Evolutionary conservation across 2,113 vertebrate genomes (phyloP), one percentile per base, ranked within the genome.

Genomic region (Abramis brama): DNA sequence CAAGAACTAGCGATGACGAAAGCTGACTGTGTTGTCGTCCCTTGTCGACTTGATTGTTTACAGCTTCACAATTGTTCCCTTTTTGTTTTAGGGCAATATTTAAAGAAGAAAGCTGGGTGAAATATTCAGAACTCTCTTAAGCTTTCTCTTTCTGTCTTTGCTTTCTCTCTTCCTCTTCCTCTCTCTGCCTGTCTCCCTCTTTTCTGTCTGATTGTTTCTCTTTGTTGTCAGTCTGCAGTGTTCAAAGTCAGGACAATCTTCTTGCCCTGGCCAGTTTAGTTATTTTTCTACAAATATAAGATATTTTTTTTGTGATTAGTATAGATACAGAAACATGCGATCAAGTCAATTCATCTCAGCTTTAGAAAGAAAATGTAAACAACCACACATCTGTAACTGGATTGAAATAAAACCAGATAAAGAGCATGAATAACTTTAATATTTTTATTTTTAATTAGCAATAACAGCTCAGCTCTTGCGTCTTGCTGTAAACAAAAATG

Each of bases 401-500:
- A 87, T 27, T 62, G 36, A 19, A 23, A 81, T 75, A 85, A 75
- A 47, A 62, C 21, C 39, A 45, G 39, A 82, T 39, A 23, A 55
- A 82, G 80, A 79, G 17, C 45, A 15, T 50, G 19, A 70, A n/a
- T 70, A 70, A 52, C 27, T 82, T 81, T 36, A 21, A 12, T 43
- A 21, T 57, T 57, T 23, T 82, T 33, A 55, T 36, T 66, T 82
- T 89, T 91, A 87, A 91, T 86, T 82, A 90, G 86, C 73, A 57
- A 39, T 82, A 73, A 82, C 55, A 76, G 70, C 68, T 77, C 87
- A 83, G 82, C 64, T 86, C 78, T 87, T 27, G 23, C 50, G 59
- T 57, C 78, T 21, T 68, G 2, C 43, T 50, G 17, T 11, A 70
- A 82, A 70, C 23, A 66, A 15, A 64, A 62, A 80, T 62, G 50